phyloP scores from a whole-genome alignment of 2,113 vertebrate genomes.

The Oryctolagus cuniculus region DNA sequence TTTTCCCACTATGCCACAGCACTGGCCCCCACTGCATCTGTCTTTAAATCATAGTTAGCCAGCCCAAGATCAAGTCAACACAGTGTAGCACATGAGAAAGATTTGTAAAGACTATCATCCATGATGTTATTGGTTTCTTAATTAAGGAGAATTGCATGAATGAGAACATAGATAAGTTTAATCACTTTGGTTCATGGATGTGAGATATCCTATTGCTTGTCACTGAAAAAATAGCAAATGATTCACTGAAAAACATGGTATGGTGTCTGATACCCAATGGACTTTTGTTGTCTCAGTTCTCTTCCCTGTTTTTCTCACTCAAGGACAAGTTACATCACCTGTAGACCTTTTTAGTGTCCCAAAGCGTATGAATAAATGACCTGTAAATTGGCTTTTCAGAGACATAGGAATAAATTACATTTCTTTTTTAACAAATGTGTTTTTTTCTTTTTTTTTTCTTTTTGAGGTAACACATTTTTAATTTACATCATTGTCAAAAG shows the following conservation, averaged over 20 bases:
- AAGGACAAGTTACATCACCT: neutral
- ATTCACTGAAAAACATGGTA: neutral
- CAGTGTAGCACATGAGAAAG: neutral
- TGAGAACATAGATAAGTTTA: neutral
- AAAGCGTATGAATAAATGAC: neutral
- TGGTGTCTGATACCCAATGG: neutral
- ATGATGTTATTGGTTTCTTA: neutral
- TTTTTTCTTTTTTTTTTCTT: too few species aligned
- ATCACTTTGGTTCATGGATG: neutral
- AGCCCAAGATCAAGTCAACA: neutral
- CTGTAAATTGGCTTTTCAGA: neutral
- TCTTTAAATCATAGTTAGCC: neutral
- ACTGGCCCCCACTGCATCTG: neutral
- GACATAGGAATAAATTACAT: neutral
- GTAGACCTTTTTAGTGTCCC: neutral
- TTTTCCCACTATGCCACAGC: too few species aligned
- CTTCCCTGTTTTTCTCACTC: neutral
- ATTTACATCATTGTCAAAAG: too few species aligned
- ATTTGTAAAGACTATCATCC: neutral
- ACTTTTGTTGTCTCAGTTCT: neutral
- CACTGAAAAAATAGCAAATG: neutral
- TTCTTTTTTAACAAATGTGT: too few species aligned
- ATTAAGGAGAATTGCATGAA: neutral
- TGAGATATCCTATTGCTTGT: neutral
- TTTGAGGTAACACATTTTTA: too few species aligned